Percentiles rank a stretch among this genome's conserved stretches.
phyloP scores from a whole-genome alignment of 2,888 invertebrate species.

The Papilio gigon region DNA sequence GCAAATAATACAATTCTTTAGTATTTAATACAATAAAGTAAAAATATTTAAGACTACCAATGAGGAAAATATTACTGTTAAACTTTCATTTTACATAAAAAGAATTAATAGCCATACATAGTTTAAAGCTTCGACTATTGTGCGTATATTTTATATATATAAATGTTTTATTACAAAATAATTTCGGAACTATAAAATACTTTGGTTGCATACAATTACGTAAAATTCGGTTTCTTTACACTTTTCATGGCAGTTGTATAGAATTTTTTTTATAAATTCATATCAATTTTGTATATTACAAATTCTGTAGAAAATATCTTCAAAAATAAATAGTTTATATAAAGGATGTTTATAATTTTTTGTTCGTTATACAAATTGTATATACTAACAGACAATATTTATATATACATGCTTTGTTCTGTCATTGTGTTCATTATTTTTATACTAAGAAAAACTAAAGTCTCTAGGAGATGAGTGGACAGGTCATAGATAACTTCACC shows the following conservation, averaged over 20 bases:
- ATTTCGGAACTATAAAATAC: not conserved
- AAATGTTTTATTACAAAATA: not conserved
- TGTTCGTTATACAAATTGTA: not conserved
- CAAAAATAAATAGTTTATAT: not conserved
- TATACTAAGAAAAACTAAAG: not conserved
- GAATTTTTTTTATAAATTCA: not conserved
- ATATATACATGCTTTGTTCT: not conserved
- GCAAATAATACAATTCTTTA: not conserved
- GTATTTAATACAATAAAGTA: not conserved
- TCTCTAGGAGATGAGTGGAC: not conserved
- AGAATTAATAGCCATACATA: not conserved
- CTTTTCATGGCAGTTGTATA: not conserved
- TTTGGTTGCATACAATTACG: too few relatives aligned
- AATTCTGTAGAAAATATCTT: not conserved
- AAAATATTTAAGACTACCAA: not conserved
- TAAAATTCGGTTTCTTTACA: constrained; percentile 13
- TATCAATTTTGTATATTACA: not conserved
- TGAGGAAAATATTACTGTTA: not conserved
- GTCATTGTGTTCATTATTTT: not conserved
- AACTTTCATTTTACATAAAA: constrained; percentile 1
- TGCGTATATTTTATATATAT: not conserved
- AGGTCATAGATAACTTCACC: not conserved
- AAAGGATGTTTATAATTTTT: not conserved
- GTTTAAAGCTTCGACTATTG: constrained; percentile 9
- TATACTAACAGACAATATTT: not conserved